Base-by-base conservation (phyloP, 2,888 invertebrate genomes). In the Epirrita christyi region DNA sequence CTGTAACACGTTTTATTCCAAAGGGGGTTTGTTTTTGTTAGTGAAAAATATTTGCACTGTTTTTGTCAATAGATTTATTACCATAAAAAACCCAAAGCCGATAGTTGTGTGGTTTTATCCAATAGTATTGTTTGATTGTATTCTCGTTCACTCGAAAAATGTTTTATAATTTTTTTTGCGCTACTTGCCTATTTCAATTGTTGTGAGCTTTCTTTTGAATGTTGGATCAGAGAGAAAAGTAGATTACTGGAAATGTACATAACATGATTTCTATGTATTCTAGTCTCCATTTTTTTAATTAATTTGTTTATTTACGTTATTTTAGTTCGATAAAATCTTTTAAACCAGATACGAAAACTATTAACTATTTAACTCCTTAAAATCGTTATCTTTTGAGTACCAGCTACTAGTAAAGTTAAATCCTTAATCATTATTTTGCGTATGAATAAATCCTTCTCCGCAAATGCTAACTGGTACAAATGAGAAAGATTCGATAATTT, bases 21-120 rank as follows among this genome's bases (percentile, higher is more conserved):
- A 64, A 63, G 59, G 61, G 61, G 61, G 58, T 62, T 59, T 55
- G 61, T 65, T 58, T 49, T 37, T 37, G 47, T 56, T 59, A 44
- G 53, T 45, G 43, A 49, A 76, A 65, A 71, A 70, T 73, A 40
- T 50, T 34, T 71, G 71, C 70, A 67, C 59, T 68, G 62, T 69
- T 72, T 76, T 69, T 69, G 58, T 68, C 68, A 71, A 74, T 71
- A 74, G 64, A 72, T 72, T 71, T 64, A 66, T 73, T 64, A 61
- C 61, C 60, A 64, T 60, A 53, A 63, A 70, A 67, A 71, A 70
- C 11, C 52, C 51, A 58, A 49, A 61, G 49, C 53, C 15, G 38
- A 67, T 71, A 59, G 65, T 64, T 68, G 58, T 61, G 57, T 59
- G 66, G 48, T 37, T 48, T 40, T 50, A 46, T 34, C 49, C 27